Conservation (phyloP, 2,113 vertebrate genomes). For the Zingel zingel region DNA sequence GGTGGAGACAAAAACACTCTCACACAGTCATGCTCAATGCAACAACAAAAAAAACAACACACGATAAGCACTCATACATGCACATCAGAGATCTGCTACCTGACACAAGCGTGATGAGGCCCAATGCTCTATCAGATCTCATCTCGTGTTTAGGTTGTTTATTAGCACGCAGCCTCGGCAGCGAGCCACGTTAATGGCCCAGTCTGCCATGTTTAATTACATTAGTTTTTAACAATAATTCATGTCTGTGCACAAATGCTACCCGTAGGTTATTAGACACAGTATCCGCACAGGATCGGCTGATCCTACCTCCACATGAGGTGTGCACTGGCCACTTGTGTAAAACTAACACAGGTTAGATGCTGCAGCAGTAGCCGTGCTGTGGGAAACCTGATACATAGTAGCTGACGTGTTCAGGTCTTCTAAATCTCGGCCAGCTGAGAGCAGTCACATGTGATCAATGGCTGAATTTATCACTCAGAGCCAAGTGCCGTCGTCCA, state of each 20-base stretch:
- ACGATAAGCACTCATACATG: conserved; percentile 9
- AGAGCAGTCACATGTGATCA: conserved; percentile 74
- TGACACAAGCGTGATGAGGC: conserved; percentile 10
- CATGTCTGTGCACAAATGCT: background rate
- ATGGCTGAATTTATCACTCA: conserved; percentile 68
- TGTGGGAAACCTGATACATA: conserved; percentile 35
- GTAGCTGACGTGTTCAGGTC: conserved; percentile 49
- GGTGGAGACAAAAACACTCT: conserved; percentile 66
- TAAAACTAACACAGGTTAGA: background rate
- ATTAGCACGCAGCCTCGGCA: background rate
- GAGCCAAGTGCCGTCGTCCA: conserved; percentile 47
- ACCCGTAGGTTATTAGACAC: background rate
- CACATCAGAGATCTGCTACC: conserved; percentile 20
- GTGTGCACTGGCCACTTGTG: background rate
- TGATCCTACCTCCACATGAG: background rate
- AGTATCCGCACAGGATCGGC: background rate
- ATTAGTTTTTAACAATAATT: conserved; percentile 1
- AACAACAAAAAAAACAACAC: background rate
- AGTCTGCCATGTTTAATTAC: conserved; percentile 1
- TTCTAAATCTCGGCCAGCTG: conserved; percentile 67
- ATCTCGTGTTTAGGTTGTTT: background rate
- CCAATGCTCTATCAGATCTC: background rate
- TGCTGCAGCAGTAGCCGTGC: background rate
- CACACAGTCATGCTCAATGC: conserved; percentile 12
- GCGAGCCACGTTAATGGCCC: background rate